Evolutionary conservation across 1,140 invertebrate species (phyloP).

Genomic region (Drosophila azteca): DNA sequence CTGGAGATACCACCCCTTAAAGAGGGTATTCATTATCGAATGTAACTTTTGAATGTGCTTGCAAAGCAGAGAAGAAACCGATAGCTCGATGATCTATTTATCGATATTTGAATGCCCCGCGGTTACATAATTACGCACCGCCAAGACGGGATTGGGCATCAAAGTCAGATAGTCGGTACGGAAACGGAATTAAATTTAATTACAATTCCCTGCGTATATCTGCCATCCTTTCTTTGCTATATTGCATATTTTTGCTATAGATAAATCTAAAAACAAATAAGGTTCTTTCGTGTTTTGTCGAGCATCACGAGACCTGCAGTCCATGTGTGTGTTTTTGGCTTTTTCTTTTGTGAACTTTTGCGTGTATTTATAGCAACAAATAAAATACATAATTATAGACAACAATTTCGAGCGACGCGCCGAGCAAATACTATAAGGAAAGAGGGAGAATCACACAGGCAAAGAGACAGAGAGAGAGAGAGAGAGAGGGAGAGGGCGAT

Average conservation of each 20-base stretch:
- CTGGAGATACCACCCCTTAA: too few relatives aligned
- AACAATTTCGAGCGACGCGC: constrained; percentile 49
- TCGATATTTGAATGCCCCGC: too few relatives aligned
- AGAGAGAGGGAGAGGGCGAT: neutral
- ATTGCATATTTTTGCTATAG: neutral
- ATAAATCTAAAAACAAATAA: constrained; percentile 27
- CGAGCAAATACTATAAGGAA: constrained; percentile 14
- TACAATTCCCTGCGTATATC: too few relatives aligned
- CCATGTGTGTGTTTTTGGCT: constrained; percentile 27
- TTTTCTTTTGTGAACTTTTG: constrained; percentile 43
- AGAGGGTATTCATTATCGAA: too few relatives aligned
- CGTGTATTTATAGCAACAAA: constrained; percentile 74
- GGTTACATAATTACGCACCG: too few relatives aligned
- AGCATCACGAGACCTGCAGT: constrained; percentile 69
- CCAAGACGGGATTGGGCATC: too few relatives aligned
- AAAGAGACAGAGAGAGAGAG: too few relatives aligned
- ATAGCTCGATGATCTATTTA: too few relatives aligned
- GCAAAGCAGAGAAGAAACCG: too few relatives aligned
- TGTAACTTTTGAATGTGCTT: too few relatives aligned
- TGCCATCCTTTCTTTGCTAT: neutral
- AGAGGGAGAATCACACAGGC: neutral
- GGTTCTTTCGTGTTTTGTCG: constrained; percentile 48
- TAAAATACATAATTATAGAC: constrained; percentile 74
- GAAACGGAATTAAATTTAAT: too few relatives aligned
- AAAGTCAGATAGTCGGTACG: too few relatives aligned